Base-by-base conservation (phyloP, 2,888 invertebrate species). In the Uropetala carovei region DNA sequence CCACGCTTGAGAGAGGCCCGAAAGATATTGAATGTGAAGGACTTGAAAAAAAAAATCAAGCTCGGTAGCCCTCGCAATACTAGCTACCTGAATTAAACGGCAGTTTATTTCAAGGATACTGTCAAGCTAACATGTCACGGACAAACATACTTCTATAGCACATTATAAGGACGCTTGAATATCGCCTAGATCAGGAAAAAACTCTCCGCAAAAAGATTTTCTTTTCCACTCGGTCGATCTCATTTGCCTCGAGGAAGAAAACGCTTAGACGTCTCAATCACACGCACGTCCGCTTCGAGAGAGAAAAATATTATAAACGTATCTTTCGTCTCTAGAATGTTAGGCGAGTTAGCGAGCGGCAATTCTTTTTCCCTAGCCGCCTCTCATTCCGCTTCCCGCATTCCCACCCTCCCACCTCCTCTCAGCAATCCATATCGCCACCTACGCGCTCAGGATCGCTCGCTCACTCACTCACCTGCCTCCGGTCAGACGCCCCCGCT, bases 401-500 rank as follows among this genome's bases (percentile, higher is more conserved):
- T 43, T 43, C 5, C 43, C 43, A 43, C 5, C 43, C 43, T 5
- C 43, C 18, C 22, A 9, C 22, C 68, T 18, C 75, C 75, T 3
- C 22, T 13, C 22, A 18, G n/a, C 75, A 75, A 75, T 75, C 27
- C 75, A 75, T 75, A 75, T 75, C 75, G 27, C 75, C 75, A 75
- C 68, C 68, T 68, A 68, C 68, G 68, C 22, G n/a, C n/a, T 64
- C 64, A 43, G 43, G 43, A 2, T 3, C 83, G 14, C 22, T 27
- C 86, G 14, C 86, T 57, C 86, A 59, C 22, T 27, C 86, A 56
- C 86, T 57, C 86, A 59, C 86, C 86, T 59, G 86, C 57, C 89
- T 60, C 18, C 60, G 18, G 89, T 22, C 89, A 57, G 57, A 57
- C 89, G 89, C 89, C 89, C 60, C 89, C 89, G 89, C 89, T 16